Evolutionary conservation across 2,888 invertebrate species (phyloP).

Genomic region (Conchocele bisecta): DNA sequence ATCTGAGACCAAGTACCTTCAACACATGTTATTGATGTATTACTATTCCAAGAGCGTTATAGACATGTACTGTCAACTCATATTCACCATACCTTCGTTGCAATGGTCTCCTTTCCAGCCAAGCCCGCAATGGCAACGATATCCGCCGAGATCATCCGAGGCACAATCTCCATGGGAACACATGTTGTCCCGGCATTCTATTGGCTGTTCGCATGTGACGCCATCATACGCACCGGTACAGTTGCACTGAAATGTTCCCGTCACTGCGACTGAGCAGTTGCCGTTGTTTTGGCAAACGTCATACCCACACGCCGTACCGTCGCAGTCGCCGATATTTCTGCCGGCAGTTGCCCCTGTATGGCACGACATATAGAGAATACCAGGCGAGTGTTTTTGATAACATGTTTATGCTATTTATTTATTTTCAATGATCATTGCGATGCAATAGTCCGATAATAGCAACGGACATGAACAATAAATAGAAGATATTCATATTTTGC

Average conservation of each 20-base stretch:
- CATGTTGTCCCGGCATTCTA: slow-evolving; percentile 13
- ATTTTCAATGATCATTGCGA: too few relatives aligned
- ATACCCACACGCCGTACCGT: slow-evolving; percentile 32
- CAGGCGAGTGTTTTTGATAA: too few relatives aligned
- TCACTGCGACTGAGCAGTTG: slow-evolving; percentile 6
- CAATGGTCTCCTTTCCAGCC: slow-evolving; percentile 35
- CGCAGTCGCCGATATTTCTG: slow-evolving; percentile 39
- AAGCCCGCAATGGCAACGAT: slow-evolving; percentile 30
- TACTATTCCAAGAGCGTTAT: too few relatives aligned
- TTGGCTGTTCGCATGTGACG: slow-evolving; percentile 23
- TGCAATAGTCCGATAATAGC: too few relatives aligned
- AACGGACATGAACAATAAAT: too few relatives aligned
- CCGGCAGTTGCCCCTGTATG: slow-evolving; percentile 29
- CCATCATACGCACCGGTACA: slow-evolving; percentile 27
- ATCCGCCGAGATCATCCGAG: not conserved
- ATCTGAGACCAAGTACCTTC: too few relatives aligned
- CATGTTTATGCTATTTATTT: too few relatives aligned
- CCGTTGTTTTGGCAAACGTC: slow-evolving; percentile 33
- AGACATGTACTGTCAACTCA: too few relatives aligned
- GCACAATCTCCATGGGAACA: slow-evolving; percentile 40
- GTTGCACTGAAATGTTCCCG: slow-evolving; percentile 11
- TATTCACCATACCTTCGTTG: slow-evolving; percentile 21
- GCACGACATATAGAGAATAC: not conserved
- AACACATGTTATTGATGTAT: too few relatives aligned
- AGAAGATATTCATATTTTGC: too few relatives aligned